Evolutionary conservation across 1,140 invertebrate species (phyloP).

Genomic region (Orchestia grillus): DNA sequence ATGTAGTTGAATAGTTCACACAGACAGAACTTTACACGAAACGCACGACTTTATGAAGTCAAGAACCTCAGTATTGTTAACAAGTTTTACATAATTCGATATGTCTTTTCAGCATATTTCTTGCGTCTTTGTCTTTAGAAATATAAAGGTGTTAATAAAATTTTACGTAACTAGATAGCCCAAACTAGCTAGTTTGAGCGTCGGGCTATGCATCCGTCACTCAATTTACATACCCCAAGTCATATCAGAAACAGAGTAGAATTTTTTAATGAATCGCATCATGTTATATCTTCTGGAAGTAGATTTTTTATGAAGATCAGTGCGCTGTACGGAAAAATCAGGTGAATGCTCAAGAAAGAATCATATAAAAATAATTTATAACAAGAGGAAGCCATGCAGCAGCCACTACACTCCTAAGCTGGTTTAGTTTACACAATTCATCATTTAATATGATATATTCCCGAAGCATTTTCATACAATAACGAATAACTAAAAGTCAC

Average conservation of each 20-base stretch:
- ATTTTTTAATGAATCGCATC: background rate
- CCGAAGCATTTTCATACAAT: background rate
- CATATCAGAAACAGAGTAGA: background rate
- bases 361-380: background rate
- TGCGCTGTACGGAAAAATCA: background rate
- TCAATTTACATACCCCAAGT: background rate
- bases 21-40: no score
- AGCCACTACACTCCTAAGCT: background rate
- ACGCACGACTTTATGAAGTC: no score
- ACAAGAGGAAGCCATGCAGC: background rate
- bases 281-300: background rate
- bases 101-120: no score
- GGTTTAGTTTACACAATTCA: background rate
- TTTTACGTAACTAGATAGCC: background rate
- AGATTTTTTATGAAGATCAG: background rate
- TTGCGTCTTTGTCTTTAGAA: background rate
- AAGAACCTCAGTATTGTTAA: no score
- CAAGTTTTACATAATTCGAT: no score
- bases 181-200: background rate
- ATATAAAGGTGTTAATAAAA: background rate
- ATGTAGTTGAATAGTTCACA: background rate
- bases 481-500: background rate
- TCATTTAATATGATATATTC: background rate
- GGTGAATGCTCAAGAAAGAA: background rate
- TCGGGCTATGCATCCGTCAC: background rate